phyloP scores from a whole-genome alignment of 2,797 vertebrate species.

The Chromobotia macracanthus region DNA sequence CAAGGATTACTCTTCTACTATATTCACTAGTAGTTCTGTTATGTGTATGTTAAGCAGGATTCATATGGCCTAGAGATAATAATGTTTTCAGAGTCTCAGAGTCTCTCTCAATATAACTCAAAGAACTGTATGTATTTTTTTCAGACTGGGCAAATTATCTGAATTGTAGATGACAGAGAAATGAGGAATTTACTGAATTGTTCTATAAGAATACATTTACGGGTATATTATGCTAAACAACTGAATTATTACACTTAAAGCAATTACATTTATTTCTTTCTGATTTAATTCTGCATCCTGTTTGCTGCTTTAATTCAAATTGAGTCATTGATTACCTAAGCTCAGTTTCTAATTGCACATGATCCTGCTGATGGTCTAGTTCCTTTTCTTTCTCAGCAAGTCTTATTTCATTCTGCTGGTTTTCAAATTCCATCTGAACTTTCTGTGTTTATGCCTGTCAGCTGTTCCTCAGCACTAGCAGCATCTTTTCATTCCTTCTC shows the following conservation, averaged over 20 bases:
- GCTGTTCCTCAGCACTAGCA: conserved; percentile 18
- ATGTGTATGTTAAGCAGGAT: conserved; percentile 24
- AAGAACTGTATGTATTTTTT: not conserved
- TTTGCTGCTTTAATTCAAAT: not conserved
- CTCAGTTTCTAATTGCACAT: no score
- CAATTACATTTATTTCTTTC: no score
- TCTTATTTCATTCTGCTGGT: not conserved
- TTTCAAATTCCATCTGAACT: no score
- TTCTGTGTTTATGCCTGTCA: conserved; percentile 25
- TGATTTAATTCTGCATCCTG: not conserved
- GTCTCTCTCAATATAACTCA: not conserved
- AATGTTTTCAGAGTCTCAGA: not conserved
- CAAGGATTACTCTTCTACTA: conserved; percentile 17
- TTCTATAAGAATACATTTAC: no score
- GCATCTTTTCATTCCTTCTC: conserved; percentile 1
- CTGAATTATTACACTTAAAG: no score
- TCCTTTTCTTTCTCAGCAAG: not conserved
- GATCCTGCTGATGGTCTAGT: no score
- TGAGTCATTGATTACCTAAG: no score
- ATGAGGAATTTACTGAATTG: no score
- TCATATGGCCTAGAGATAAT: conserved; percentile 11
- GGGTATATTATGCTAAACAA: no score
- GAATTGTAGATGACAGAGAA: no score
- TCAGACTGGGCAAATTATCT: no score
- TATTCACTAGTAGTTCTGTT: conserved; percentile 15